Percentiles rank a stretch among this genome's conserved stretches.
phyloP scores from a whole-genome alignment of 2,888 invertebrate species.

The Scrobipalpa costella region DNA sequence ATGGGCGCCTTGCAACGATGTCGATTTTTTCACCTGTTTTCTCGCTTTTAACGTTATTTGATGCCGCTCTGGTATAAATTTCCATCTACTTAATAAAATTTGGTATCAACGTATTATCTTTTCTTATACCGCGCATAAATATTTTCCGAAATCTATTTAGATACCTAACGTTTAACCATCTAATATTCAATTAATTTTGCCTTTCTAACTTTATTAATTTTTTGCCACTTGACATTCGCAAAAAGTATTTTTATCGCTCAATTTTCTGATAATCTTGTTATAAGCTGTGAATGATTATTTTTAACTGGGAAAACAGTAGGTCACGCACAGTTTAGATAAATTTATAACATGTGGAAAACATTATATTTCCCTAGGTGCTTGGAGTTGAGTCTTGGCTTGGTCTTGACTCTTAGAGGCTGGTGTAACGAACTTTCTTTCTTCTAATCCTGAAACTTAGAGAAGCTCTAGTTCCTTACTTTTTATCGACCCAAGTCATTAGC shows the following conservation, averaged over 20 bases:
- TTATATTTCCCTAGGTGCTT: too few species aligned
- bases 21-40: constrained; percentile 1
- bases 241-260: background rate
- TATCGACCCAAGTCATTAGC: background rate
- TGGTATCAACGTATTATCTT: too few species aligned
- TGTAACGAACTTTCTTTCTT: background rate
- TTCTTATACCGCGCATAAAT: too few species aligned
- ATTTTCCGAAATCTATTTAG: too few species aligned
- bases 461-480: background rate
- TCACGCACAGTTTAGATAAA: background rate
- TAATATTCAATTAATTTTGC: background rate
- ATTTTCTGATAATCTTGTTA: background rate
- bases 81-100: too few species aligned
- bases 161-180: too few species aligned
- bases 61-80: background rate
- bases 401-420: too few species aligned
- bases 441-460: background rate
- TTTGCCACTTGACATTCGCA: constrained; percentile 8
- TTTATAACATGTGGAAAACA: background rate
- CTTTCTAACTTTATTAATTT: background rate
- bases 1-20: constrained; percentile 37
- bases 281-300: background rate
- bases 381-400: too few species aligned
- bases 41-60: background rate
- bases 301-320: background rate